A percentile compares a stretch with the other conserved stretches of the same genome.
phyloP scores from a whole-genome alignment of 2,797 vertebrate genomes.

The Crocidura indochinensis region DNA sequence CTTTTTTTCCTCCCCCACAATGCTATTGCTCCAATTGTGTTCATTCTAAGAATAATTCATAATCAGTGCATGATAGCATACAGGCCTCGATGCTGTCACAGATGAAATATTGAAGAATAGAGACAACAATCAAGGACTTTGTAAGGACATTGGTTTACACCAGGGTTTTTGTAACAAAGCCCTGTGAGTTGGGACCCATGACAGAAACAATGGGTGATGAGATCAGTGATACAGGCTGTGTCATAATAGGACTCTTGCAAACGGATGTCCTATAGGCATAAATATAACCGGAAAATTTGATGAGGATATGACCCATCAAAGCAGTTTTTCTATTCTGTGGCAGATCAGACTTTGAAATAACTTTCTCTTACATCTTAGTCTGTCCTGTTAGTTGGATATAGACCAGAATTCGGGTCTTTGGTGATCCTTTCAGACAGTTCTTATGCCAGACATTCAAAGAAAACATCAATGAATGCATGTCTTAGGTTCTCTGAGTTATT shows the following conservation, averaged over 20 bases:
- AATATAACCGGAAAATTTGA: neutral
- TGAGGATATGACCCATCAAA: neutral
- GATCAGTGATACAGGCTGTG: fast-evolving
- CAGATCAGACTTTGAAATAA: neutral
- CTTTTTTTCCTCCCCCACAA: neutral
- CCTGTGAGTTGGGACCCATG: neutral
- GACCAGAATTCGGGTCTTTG: neutral
- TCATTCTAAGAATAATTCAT: neutral
- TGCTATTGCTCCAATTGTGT: neutral
- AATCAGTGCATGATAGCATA: fast-evolving
- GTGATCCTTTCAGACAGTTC: neutral
- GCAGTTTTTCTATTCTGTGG: neutral
- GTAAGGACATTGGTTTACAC: fast-evolving
- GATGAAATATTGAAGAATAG: neutral
- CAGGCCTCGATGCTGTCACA: fast-evolving
- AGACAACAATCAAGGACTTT: neutral
- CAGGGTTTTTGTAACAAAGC: neutral
- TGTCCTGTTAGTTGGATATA: neutral
- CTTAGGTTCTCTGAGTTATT: neutral
- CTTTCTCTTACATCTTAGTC: neutral
- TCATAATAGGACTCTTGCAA: fast-evolving
- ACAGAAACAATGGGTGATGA: neutral
- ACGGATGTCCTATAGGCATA: neutral
- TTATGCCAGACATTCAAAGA: neutral
- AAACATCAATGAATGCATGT: neutral